These are phyloP conservation scores for Lymantria dispar DNA, from an alignment of 2,888 invertebrate genomes.

Conservation along the genomic window DNA sequence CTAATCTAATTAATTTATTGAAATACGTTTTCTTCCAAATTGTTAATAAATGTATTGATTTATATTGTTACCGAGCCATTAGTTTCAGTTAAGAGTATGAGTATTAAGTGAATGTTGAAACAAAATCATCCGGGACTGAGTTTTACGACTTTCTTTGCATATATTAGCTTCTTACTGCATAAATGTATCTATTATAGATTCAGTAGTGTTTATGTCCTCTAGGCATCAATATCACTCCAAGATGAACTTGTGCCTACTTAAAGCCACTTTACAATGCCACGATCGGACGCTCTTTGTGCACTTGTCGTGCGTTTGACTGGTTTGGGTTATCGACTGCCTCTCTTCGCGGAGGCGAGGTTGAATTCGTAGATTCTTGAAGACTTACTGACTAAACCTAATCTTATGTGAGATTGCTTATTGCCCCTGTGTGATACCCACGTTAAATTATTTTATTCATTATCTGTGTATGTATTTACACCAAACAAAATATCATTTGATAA, in stretches of 20 bases:
- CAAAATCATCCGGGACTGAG: constrained; percentile 34
- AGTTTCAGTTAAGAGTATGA: too few relatives aligned
- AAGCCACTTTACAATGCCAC: constrained; percentile 57
- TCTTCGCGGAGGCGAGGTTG: constrained; percentile 68
- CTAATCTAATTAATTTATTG: too few relatives aligned
- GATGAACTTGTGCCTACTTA: constrained; percentile 51
- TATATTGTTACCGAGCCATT: too few relatives aligned
- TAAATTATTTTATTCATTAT: constrained; percentile 39
- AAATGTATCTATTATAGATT: constrained; percentile 58
- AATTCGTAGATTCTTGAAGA: constrained; percentile 55
- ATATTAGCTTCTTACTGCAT: constrained; percentile 50
- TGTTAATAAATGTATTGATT: too few relatives aligned
- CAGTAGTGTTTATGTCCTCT: constrained; percentile 40
- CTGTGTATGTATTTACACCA: constrained; percentile 14
- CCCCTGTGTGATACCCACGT: constrained; percentile 37
- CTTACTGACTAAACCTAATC: constrained; percentile 60
- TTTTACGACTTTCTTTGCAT: constrained; percentile 44
- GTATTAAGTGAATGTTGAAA: constrained; percentile 13
- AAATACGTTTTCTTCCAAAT: too few relatives aligned
- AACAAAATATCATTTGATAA: constrained; percentile 5
- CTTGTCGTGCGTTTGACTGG: constrained; percentile 67
- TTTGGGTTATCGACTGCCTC: constrained; percentile 50
- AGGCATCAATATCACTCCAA: constrained; percentile 39
- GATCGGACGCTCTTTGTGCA: constrained; percentile 60
- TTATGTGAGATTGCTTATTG: constrained; percentile 64